A percentile compares a stretch with the other conserved stretches of the same genome.
Evolutionary conservation across 1,140 invertebrate species (phyloP).

Genomic region (Charaxes varanes): DNA sequence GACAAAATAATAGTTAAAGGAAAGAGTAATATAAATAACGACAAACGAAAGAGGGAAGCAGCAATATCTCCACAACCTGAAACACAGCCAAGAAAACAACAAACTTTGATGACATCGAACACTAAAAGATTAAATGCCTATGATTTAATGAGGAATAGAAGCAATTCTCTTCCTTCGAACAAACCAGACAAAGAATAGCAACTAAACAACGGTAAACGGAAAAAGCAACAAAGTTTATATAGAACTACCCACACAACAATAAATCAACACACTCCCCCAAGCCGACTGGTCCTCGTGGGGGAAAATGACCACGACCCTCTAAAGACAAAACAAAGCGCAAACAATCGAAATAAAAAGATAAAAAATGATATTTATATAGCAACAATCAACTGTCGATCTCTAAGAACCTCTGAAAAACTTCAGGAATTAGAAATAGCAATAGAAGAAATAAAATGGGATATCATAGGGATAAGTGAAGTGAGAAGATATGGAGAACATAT

Average conservation of each 20-base stretch:
- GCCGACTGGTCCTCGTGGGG: conserved; percentile 15
- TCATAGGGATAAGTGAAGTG: conserved; percentile 20
- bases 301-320: conserved; percentile 12
- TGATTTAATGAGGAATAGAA: not conserved
- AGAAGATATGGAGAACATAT: conserved; percentile 21
- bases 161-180: conserved; percentile 1
- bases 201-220: too few species aligned
- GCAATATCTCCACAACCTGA: conserved; percentile 7
- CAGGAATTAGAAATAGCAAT: conserved; percentile 23
- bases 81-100: conserved; percentile 4
- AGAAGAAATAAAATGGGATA: conserved; percentile 21
- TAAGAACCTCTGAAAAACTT: conserved; percentile 16
- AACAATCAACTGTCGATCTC: conserved; percentile 16
- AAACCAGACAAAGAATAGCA: conserved; percentile 13
- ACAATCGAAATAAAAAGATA: too few species aligned
- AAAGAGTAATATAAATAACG: too few species aligned
- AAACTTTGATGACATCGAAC: not conserved
- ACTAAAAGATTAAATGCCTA: not conserved
- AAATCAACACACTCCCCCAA: too few species aligned
- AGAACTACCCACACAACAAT: too few species aligned
- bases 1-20: conserved; percentile 17
- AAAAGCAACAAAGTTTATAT: too few species aligned
- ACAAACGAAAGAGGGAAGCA: conserved; percentile 10
- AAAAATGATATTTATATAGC: too few species aligned
- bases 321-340: too few species aligned